Conservation (phyloP, 2,888 invertebrate species). For the Drosophila aldrichi region DNA sequence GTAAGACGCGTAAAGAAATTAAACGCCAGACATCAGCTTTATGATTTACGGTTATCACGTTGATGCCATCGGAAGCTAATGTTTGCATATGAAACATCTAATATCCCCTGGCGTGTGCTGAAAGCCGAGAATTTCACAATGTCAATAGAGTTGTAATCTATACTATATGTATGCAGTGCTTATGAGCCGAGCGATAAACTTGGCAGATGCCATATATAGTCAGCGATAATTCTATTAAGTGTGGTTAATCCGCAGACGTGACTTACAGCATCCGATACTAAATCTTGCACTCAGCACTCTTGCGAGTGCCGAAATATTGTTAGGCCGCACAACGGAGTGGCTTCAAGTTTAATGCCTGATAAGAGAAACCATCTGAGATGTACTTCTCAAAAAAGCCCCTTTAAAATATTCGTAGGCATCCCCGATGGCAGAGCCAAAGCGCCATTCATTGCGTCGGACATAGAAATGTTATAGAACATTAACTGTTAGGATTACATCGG, state of each 20-base stretch:
- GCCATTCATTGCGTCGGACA: not conserved
- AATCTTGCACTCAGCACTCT: slow-evolving; percentile 53
- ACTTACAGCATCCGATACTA: slow-evolving; percentile 63
- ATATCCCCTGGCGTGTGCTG: not conserved
- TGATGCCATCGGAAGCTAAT: slow-evolving; percentile 35
- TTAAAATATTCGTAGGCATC: not conserved
- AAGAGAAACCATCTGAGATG: slow-evolving; percentile 40
- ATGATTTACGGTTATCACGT: slow-evolving; percentile 33
- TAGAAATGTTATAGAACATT: not conserved
- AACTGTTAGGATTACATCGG: slow-evolving; percentile 1
- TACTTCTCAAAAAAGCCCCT: slow-evolving; percentile 41
- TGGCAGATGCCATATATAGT: slow-evolving; percentile 45
- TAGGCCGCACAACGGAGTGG: not conserved
- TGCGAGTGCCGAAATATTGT: slow-evolving; percentile 32
- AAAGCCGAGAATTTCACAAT: slow-evolving; percentile 26
- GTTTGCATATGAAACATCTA: not conserved
- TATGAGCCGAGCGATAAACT: slow-evolving; percentile 43
- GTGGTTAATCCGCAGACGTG: slow-evolving; percentile 57
- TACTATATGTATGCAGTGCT: slow-evolving; percentile 48
- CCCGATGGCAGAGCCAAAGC: not conserved
- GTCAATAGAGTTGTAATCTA: slow-evolving; percentile 58
- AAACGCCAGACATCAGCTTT: not conserved
- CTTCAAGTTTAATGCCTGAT: slow-evolving; percentile 71
- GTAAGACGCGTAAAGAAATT: slow-evolving; percentile 5
- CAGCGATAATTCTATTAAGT: slow-evolving; percentile 40